Conservation (phyloP, 2,113 vertebrate genomes). For the Heterocephalus glaber region DNA sequence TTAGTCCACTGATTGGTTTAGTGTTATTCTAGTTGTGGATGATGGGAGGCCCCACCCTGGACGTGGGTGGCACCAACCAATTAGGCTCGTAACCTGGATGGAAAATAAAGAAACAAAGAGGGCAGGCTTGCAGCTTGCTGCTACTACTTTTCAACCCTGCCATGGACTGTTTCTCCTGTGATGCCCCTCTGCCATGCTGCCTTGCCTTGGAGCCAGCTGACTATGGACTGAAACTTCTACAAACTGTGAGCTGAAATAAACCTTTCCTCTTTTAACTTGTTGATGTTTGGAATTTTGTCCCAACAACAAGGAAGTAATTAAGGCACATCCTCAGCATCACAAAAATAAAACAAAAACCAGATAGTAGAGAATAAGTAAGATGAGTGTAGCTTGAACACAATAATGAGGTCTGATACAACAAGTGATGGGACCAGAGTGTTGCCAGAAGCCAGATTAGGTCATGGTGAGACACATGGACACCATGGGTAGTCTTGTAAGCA, state of each 20-base stretch:
- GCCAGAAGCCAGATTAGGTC: background rate
- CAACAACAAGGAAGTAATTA: background rate
- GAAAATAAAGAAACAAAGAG: background rate
- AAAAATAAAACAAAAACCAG: background rate
- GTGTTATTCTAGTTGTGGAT: background rate
- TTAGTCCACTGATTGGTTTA: background rate
- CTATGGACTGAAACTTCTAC: background rate
- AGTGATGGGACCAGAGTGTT: background rate
- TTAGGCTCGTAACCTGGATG: background rate
- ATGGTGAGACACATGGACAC: background rate
- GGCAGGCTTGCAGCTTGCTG: background rate
- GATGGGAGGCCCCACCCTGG: background rate
- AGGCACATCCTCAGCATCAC: background rate
- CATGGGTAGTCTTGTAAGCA: background rate
- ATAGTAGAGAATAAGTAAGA: background rate
- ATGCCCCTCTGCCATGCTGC: background rate
- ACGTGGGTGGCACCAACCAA: background rate
- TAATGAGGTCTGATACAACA: background rate
- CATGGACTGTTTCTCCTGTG: background rate
- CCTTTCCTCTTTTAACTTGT: background rate
- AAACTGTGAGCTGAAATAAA: background rate
- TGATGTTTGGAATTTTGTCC: background rate
- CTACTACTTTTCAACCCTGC: background rate
- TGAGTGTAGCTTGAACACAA: background rate
- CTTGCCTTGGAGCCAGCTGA: background rate